Evolutionary conservation across 2,888 invertebrate species (phyloP), one percentile per base, ranked within the genome.

Genomic region (Eugnorisma glareosa): DNA sequence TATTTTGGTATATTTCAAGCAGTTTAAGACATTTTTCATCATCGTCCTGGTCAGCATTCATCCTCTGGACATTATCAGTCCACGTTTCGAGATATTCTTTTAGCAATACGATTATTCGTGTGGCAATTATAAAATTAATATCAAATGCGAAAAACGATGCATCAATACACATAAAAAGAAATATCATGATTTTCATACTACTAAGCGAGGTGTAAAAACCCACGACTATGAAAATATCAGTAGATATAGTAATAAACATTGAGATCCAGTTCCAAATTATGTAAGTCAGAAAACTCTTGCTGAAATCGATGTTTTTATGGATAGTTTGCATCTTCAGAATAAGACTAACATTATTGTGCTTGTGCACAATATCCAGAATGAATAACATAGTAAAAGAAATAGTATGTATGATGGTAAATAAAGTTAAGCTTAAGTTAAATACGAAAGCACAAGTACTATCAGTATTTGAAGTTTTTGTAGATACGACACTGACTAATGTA

Each of bases 311-410:
- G 15, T 6, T 73, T 40, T 63, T 73, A 37, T 78, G 31, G n/a
- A 86, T 79, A 59, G 54, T 67, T 40, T 86, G 87, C 1, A 86
- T 67, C 21, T 54, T 76, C 0, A 86, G 8, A 63, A 86, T 79
- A 11, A 86, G 75, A 21, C 24, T n/a, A 0, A 84, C 59, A 18
- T 77, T 81, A 13, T 73, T 64, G 1, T 77, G 15, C 13, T 31
- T 73, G 13, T 77, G 40, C 15, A 74, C 31, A 11, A 75, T 31
- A 15, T 79, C 74, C 10, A 74, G 6, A 64, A 82, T 13, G 13
- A 64, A 77, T 6, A 82, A 24, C 11, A 71, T 68, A 15, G 63
- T 69, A 2, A 75, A 69, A 45, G 35, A 51, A 18, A 63, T 11
- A 67, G 3, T 11, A 35, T 51, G 48, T 37, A 37, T 21, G 15